phyloP scores from a whole-genome alignment of 2,113 vertebrate genomes.

The human (Homo sapiens) region DNA sequence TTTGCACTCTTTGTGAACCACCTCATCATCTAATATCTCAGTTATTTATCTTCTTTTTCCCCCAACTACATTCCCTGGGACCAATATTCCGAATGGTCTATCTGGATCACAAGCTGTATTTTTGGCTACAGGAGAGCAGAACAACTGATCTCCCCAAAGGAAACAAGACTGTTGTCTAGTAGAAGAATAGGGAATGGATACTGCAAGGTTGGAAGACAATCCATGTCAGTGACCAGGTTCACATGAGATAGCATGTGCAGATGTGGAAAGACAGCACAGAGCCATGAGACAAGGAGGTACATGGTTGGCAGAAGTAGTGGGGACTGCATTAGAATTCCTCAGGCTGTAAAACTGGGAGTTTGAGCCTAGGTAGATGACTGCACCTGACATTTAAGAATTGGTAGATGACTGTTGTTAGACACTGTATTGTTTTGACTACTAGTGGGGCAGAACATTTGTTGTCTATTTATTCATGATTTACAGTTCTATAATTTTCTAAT shows the following conservation, averaged over 20 bases:
- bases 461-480: not conserved
- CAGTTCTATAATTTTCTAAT: not conserved
- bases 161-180: not conserved
- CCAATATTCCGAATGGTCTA: not conserved
- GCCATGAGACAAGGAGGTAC: too few relatives aligned
- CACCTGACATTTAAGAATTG: not conserved
- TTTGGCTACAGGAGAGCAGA: not conserved
- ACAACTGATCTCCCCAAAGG: not conserved
- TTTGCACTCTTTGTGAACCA: not conserved
- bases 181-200: not conserved
- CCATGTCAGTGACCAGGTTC: not conserved
- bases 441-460: not conserved
- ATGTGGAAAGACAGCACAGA: not conserved
- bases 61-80: not conserved
- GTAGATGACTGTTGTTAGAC: not conserved
- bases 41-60: not conserved
- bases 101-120: not conserved
- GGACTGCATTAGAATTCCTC: not conserved
- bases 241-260: accelerated
- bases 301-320: not conserved
- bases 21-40: not conserved
- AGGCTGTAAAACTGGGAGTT: not conserved
- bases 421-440: not conserved
- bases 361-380: not conserved
- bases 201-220: not conserved